Evolutionary conservation across 1,140 invertebrate genomes (phyloP), one percentile per base, ranked within the genome.

Genomic region (Diorhabda carinulata): DNA sequence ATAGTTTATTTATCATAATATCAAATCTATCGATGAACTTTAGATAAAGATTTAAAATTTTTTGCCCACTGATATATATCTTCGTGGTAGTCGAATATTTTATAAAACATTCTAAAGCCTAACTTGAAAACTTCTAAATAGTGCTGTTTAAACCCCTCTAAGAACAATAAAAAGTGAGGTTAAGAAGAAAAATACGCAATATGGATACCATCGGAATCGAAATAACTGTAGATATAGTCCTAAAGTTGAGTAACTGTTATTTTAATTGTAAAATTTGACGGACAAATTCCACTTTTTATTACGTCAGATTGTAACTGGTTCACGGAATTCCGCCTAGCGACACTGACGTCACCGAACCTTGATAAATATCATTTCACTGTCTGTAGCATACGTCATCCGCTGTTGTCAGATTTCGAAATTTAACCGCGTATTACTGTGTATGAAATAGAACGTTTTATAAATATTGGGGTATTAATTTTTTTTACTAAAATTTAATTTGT

Each of bases 181-280:
- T 9, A 52, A 52, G 47, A 52, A 52, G 47, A 52, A 52, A 52
- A 25, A 25, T 25, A 25, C 25, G 25, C 25, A n/a, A 25, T 10
- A 62, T 62, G 61, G 61, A 62, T 10, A 10, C 61, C 61, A 44
- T 62, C 61, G 61, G 43, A 41, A 5, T 43, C 8, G 61, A 62
- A 62, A 62, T 62, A 9, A 43, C 61, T 10, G 44, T 62, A 8
- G 61, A 62, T 3, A 44, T 62, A 8, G 10, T 62, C 42, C 41
- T 62, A 41, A 62, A 62, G 61, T 62, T 62, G n/a, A 62, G 61
- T 62, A 62, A 62, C n/a, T 25, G 58, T 10, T 62, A 43, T 43
- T 62, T 60, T 62, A 41, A 62, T 5, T 9, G 25, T n/a, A 10
- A 43, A 62, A 43, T 62, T 25, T 25, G 25, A 25, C 25, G 25